Conservation (phyloP, 2,888 invertebrate genomes). For the Choreutis nemorana region DNA sequence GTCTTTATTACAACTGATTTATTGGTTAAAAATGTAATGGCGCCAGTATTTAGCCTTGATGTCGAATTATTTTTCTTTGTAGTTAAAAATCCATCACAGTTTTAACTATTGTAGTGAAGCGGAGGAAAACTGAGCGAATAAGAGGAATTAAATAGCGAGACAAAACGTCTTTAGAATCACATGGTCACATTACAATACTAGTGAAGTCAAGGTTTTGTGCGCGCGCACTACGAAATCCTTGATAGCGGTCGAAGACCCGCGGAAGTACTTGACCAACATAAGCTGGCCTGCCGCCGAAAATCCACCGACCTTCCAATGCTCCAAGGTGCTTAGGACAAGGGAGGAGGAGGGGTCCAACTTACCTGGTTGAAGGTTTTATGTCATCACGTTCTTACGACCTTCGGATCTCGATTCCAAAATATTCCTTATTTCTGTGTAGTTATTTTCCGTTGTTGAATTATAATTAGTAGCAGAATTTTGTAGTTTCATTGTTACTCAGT, state of each 20-base stretch:
- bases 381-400: conserved; percentile 45
- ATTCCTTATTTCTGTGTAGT: conserved; percentile 34
- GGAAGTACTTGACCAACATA: conserved; percentile 41
- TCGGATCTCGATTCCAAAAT: conserved; percentile 20
- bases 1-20: too few species aligned
- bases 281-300: conserved; percentile 26
- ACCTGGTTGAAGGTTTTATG: conserved; percentile 36
- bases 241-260: conserved; percentile 46
- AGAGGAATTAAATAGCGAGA: too few species aligned
- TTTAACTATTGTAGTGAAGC: too few species aligned
- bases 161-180: too few species aligned
- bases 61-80: too few species aligned
- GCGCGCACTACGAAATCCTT: conserved; percentile 55
- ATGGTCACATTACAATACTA: conserved; percentile 31
- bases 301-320: conserved; percentile 18
- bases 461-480: background rate
- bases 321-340: conserved; percentile 2
- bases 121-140: too few species aligned
- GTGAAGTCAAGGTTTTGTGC: conserved; percentile 48
- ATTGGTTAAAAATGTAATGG: too few species aligned
- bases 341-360: conserved; percentile 15
- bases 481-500: background rate
- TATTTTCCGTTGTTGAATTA: conserved; percentile 11
- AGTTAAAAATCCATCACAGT: too few species aligned
- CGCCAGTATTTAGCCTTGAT: too few species aligned